Evolutionary conservation across 2,888 invertebrate genomes (phyloP).

Genomic region (Scaptomyza cyrtandrae): DNA sequence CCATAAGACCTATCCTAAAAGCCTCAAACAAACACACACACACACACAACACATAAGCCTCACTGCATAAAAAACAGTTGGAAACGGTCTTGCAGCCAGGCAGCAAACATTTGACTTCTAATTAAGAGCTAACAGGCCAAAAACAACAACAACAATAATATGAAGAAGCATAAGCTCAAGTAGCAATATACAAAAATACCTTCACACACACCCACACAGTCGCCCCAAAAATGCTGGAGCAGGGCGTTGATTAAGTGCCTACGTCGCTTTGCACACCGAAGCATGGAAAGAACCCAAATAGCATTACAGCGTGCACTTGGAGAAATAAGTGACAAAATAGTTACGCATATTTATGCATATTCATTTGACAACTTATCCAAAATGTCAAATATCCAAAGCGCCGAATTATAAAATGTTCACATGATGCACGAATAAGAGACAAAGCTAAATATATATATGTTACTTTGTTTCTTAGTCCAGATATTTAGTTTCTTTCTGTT

Average conservation of each 20-base stretch:
- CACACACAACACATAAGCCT: slow-evolving; percentile 53
- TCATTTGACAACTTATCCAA: not conserved
- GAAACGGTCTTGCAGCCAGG: slow-evolving; percentile 55
- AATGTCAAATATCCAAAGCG: too few species aligned
- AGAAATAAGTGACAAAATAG: not conserved
- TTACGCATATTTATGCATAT: not conserved
- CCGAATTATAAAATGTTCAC: too few species aligned
- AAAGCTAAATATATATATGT: too few species aligned
- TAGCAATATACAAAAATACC: slow-evolving; percentile 49
- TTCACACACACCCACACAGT: slow-evolving; percentile 37
- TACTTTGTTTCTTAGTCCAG: too few species aligned
- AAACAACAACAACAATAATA: not conserved
- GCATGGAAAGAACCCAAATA: slow-evolving; percentile 20
- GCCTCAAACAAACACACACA: slow-evolving; percentile 18
- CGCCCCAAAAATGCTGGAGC: slow-evolving; percentile 32
- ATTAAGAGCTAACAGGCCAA: slow-evolving; percentile 64
- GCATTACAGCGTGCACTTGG: slow-evolving; percentile 11
- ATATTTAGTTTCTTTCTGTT: too few species aligned
- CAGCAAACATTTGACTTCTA: slow-evolving; percentile 78
- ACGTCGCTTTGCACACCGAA: slow-evolving; percentile 46
- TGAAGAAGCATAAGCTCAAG: slow-evolving; percentile 33
- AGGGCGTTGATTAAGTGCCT: slow-evolving; percentile 71
- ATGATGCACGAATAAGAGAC: too few species aligned
- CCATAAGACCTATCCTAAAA: slow-evolving; percentile 69
- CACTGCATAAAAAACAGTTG: slow-evolving; percentile 60